phyloP scores from a whole-genome alignment of 2,888 invertebrate species.

The Galerucella nymphaeae region DNA sequence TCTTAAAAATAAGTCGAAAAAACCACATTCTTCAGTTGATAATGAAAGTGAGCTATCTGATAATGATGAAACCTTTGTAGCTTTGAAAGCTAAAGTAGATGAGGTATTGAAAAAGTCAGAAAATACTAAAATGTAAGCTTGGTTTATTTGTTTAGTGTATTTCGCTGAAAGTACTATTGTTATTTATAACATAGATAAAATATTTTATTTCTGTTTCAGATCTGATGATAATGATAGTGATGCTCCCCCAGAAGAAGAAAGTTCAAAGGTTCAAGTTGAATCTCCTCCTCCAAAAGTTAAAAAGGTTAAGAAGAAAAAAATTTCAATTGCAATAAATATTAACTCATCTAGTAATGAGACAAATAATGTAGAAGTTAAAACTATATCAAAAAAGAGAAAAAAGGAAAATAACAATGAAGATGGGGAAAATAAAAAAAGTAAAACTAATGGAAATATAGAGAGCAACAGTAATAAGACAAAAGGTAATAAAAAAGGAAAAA shows the following conservation, averaged over 20 bases:
- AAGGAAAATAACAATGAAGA: conserved; percentile 3
- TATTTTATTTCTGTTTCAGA: background rate
- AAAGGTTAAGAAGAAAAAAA: conserved; percentile 49
- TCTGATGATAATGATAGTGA: conserved; percentile 50
- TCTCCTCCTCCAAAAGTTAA: conserved; percentile 47
- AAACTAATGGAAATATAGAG: conserved; percentile 15
- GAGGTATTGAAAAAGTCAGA: conserved; percentile 38
- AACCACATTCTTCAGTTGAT: background rate
- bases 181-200: no score
- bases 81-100: conserved; percentile 44
- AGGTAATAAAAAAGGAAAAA: conserved; percentile 21
- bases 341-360: conserved; percentile 19
- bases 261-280: conserved; percentile 51
- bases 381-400: conserved; percentile 15
- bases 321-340: conserved; percentile 45
- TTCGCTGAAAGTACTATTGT: background rate
- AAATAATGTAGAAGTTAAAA: conserved; percentile 25
- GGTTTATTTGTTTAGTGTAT: background rate
- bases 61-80: conserved; percentile 41
- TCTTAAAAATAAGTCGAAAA: conserved; percentile 31
- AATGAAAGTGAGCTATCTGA: conserved; percentile 27
- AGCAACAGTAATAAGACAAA: conserved; percentile 11
- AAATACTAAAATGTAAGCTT: conserved; percentile 21
- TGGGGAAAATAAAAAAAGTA: conserved; percentile 14
- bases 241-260: conserved; percentile 54